Percentiles rank a stretch among this genome's conserved stretches.
Conservation (phyloP, 2,797 vertebrate species). For the Alcedo quadribrachys region DNA sequence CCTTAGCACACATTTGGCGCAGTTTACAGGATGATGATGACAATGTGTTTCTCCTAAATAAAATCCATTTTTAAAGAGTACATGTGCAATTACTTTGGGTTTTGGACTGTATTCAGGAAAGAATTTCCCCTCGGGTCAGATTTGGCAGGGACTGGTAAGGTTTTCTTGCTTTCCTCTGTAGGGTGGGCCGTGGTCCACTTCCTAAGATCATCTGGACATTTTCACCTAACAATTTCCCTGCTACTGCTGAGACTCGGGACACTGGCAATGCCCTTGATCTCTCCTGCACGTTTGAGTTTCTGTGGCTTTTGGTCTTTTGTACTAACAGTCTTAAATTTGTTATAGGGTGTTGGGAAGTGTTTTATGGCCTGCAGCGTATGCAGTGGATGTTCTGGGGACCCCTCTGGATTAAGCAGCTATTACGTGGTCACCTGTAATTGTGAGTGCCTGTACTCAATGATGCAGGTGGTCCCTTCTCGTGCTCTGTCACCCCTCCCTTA, state of each 20-base stretch:
- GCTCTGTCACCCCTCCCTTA: background rate
- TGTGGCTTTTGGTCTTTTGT: constrained; percentile 69
- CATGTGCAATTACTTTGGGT: constrained; percentile 69
- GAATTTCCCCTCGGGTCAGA: constrained; percentile 64
- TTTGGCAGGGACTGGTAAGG: constrained; percentile 64
- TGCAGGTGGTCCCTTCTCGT: constrained; percentile 5
- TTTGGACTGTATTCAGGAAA: constrained; percentile 67
- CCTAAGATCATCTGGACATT: constrained; percentile 69
- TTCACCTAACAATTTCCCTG: constrained; percentile 68
- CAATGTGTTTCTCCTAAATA: constrained; percentile 73
- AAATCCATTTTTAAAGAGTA: constrained; percentile 71
- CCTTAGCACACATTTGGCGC: constrained; percentile 26
- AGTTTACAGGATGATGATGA: constrained; percentile 63
- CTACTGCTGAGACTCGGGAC: constrained; percentile 59
- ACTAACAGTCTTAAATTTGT: constrained; percentile 66
- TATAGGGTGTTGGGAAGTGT: constrained; percentile 71
- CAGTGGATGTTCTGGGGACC: constrained; percentile 44
- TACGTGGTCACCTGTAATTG: constrained; percentile 56
- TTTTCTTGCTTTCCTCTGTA: constrained; percentile 60
- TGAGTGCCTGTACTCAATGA: background rate
- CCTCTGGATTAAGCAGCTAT: constrained; percentile 17
- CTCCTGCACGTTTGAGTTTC: constrained; percentile 9
- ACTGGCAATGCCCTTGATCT: constrained; percentile 72
- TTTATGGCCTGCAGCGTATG: constrained; percentile 48
- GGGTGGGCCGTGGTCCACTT: constrained; percentile 69